Evolutionary conservation across 1,140 invertebrate genomes (phyloP).

Genomic region (Penaeus indicus): DNA sequence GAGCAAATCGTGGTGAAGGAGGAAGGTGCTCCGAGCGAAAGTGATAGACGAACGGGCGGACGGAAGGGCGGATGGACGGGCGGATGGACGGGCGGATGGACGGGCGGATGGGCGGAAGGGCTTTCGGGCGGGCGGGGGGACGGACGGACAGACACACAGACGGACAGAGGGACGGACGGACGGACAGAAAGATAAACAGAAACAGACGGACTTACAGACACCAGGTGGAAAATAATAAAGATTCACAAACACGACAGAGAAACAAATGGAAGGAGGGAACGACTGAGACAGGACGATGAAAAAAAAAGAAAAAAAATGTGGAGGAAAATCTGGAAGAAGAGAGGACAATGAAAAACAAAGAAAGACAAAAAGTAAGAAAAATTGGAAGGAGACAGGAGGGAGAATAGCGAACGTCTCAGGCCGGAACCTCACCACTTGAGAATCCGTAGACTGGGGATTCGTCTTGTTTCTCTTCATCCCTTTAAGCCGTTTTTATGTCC

Average conservation of each 20-base stretch:
- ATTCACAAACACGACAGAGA: too few species aligned
- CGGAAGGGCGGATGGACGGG: neutral
- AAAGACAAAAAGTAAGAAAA: neutral
- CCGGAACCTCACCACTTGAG: too few species aligned
- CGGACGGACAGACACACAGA: neutral
- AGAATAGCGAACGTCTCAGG: neutral
- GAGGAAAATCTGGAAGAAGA: neutral
- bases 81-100: neutral
- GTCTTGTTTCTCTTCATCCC: too few species aligned
- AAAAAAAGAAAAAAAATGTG: neutral
- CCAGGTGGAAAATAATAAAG: too few species aligned
- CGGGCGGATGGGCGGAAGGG: too few species aligned
- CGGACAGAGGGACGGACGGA: neutral
- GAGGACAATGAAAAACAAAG: neutral
- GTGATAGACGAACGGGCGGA: neutral
- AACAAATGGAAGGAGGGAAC: neutral
- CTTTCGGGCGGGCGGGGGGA: too few species aligned
- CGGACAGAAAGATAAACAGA: neutral
- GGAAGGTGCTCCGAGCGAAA: too few species aligned
- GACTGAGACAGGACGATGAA: neutral
- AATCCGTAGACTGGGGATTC: too few species aligned
- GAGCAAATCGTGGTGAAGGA: too few species aligned
- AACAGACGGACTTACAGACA: too few species aligned
- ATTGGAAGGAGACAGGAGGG: neutral
- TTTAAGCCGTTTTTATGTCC: too few species aligned